Evolutionary conservation across 2,113 vertebrate species (phyloP), one percentile per base, ranked within the genome.

Genomic region (Stegastes partitus): DNA sequence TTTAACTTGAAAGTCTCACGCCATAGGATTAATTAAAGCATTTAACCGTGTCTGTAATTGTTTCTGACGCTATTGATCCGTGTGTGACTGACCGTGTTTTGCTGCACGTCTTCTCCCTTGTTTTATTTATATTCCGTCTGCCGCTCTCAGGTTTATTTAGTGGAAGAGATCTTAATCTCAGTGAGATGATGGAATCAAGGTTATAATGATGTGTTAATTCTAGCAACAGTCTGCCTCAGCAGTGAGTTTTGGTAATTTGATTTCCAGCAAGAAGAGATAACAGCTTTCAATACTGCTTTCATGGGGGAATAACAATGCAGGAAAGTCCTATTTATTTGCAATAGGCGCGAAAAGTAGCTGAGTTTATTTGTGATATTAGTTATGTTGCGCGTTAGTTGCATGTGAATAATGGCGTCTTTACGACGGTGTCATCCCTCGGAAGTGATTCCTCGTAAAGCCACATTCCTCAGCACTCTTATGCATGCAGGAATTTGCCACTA

Each of bases 401-500:
- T 64, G 12, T 6, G 21, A 63, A 21, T 64, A 55, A 63, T 71
- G 5, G 4, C 11, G 16, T 50, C 2, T 34, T 61, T 26, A 23
- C 53, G 12, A 10, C 0, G 57, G 12, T 54, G 12, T 11, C 31
- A 22, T 31, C 12, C 49, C 26, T 56, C n/a, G 3, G 0, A 64
- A 28, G 21, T 61, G 37, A 34, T 58, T 37, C 22, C 18, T 5
- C 34, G 39, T 45, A 11, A 57, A 55, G 15, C 50, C 23, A 14
- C 51, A 51, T 58, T 45, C 55, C 39, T 37, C 59, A 19, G 19
- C 12, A 61, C 51, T 53, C 19, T 54, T 62, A 26, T 55, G 42
- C 73, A 44, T 54, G 54, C 44, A 39, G 49, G 31, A 55, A 79
- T 88, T 59, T 82, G 55, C 53, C 55, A 47, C 71, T 8, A 58